Base-by-base conservation (phyloP, 1,140 invertebrate species). In the Pseudobourletiella spinata region DNA sequence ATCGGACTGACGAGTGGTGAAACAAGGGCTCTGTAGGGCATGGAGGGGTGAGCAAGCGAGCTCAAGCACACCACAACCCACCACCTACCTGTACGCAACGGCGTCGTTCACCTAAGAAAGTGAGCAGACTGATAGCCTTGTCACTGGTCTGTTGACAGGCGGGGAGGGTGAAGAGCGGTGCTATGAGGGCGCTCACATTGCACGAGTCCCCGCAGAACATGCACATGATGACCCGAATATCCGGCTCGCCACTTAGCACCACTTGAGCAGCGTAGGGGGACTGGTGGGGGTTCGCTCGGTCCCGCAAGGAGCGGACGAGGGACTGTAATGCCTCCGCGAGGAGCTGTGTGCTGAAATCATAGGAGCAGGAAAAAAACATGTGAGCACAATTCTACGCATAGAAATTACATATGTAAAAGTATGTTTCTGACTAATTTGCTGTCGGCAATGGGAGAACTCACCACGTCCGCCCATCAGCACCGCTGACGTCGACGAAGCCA, bases 171-270 rank as follows among this genome's bases (percentile, higher is more conserved):
- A 97, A 78, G 59, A 98, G 77, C 1, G 94, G 93, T 32, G 84
- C 85, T 18, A 98, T 79, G 48, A 96, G 87, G 66, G 90, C 87
- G 74, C 95, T 91, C 42, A 94, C 84, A 1, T 86, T 87, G 72
- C 88, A 96, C 16, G 91, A 89, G 78, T 98, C 95, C 44, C 93
- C 94, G 78, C 95, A 98, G 74, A 97, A 93, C 82, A 97, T 87
- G 75, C 92, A 96, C 83, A 97, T 89, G 71, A 96, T 89, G 75
- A 98, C 91, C 68, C 87, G 87, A 71, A 72, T 79, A 75, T 61
- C 59, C 2, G 60, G 39, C 30, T 67, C 58, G 26, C 68, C 65
- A 29, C 32, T 63, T 3, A 70, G 55, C 28, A 67, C 64, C 2
- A 70, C 59, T 63, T 67, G 65, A 11, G 63, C 28, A 18, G 52